Percentiles rank a stretch among this genome's conserved stretches.
Evolutionary conservation across 2,113 vertebrate species (phyloP).

Genomic region (Mastomys natalensis): DNA sequence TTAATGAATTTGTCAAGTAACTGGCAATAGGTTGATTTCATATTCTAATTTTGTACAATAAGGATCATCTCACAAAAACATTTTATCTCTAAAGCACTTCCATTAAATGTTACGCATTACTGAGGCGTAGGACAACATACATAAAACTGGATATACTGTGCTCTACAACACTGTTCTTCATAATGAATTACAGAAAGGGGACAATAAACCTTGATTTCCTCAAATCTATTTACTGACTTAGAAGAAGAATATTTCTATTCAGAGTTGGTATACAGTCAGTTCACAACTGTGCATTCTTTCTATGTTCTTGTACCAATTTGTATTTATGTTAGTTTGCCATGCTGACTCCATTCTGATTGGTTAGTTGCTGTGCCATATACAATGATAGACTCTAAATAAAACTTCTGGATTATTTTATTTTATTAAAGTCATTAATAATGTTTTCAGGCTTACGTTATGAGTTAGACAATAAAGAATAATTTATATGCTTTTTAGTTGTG

Average conservation of each 20-base stretch:
- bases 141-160: conserved; percentile 23
- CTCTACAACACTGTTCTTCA: not conserved
- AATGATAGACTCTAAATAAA: not conserved
- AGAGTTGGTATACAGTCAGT: too few relatives aligned
- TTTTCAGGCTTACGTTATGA: conserved; percentile 13
- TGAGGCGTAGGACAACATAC: conserved; percentile 33
- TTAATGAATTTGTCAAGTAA: conserved; percentile 84
- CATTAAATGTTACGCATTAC: conserved; percentile 63
- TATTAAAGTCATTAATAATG: not conserved
- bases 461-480: not conserved
- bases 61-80: conserved; percentile 68
- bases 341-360: not conserved
- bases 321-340: not conserved
- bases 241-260: not conserved
- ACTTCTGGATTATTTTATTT: not conserved
- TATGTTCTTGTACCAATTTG: not conserved
- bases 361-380: not conserved
- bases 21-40: conserved; percentile 85
- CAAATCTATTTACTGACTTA: not conserved
- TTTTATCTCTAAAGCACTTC: conserved; percentile 66
- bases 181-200: not conserved
- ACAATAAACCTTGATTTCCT: conserved; percentile 1
- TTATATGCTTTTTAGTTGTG: conserved; percentile 1
- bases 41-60: conserved; percentile 69
- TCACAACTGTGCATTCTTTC: not conserved